Evolutionary conservation across 2,797 vertebrate species (phyloP), one percentile per base, ranked within the genome.

Genomic region (Dendrocincla tyrannina): DNA sequence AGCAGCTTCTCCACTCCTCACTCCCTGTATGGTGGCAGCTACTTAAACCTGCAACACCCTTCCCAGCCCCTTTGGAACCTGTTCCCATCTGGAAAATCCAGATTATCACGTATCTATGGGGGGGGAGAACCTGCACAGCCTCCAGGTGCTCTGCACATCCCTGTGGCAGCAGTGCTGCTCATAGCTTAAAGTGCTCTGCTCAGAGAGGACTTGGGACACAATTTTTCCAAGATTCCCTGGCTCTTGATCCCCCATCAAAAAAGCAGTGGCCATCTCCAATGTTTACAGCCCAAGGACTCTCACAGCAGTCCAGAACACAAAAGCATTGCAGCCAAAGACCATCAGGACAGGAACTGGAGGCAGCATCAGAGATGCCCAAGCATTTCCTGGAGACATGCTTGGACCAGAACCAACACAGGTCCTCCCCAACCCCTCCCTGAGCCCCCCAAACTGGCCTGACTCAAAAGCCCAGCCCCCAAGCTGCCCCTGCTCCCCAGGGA

Each of bases 81-180:
- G 69, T n/a, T 69, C 72, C 2, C 6, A 93, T 11, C 91, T 92
- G 93, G 94, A 95, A 95, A 96, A 93, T 63, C 93, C 91, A 88
- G 91, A 78, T 91, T 84, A 84, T 91, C 85, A 15, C 1, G 22
- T 59, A 63, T 17, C 33, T 4, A 2, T 13, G 56, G 80, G 90
- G 37, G 35, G 42, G 47, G 42, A 77, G 76, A 90, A 53, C 7
- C 56, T 46, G 72, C 76, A 53, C n/a, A 80, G 88, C 60, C 79
- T 55, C 55, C 0, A 3, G 64, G 55, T 42, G 46, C 72, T n/a
- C 63, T 25, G 47, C 72, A 32, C 53, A 28, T 33, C 75, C 37
- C 69, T 2, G 3, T 2, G 4, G 33, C 62, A 64, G 72, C 70
- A 49, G 59, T 0, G 0, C 35, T 50, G 35, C 2, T 70, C 11